Percentiles rank a stretch among this genome's conserved stretches.
Evolutionary conservation across 2,797 vertebrate genomes (phyloP).

Genomic region (Micropoecilia bifurca): DNA sequence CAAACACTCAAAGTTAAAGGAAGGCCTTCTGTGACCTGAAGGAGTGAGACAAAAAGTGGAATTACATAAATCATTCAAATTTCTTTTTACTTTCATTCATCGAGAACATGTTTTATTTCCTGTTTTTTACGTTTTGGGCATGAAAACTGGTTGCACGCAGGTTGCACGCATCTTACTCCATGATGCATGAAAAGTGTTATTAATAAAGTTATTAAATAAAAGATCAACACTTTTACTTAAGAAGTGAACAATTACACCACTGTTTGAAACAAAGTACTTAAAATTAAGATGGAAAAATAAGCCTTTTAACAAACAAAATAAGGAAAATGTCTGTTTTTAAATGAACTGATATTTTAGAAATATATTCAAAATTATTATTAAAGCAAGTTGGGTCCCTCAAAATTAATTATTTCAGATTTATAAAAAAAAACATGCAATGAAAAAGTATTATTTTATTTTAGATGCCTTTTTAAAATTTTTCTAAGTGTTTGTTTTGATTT

Average conservation of each 20-base stretch:
- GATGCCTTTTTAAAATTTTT: not conserved
- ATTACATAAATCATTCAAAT: not conserved
- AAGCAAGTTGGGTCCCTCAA: not conserved
- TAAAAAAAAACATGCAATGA: not conserved
- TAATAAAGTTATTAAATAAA: not conserved
- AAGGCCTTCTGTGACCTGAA: constrained; percentile 88
- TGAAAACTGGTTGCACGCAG: too few relatives aligned
- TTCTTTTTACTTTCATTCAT: too few relatives aligned
- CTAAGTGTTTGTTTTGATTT: not conserved
- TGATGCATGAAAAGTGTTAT: not conserved
- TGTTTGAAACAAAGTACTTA: not conserved
- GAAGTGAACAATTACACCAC: not conserved
- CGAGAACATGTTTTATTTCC: not conserved
- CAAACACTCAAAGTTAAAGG: constrained; percentile 99
- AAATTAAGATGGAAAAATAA: not conserved
- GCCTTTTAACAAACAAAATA: not conserved
- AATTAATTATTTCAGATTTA: not conserved
- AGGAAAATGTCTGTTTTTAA: not conserved
- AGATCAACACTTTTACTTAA: not conserved
- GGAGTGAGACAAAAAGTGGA: constrained; percentile 41
- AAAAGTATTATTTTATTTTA: not conserved
- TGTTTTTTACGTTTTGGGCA: not conserved
- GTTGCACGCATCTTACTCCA: not conserved
- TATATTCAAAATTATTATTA: not conserved
- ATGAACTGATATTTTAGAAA: too few relatives aligned